Conservation (phyloP, 2,113 vertebrate species). For the Poecilia latipinna region DNA sequence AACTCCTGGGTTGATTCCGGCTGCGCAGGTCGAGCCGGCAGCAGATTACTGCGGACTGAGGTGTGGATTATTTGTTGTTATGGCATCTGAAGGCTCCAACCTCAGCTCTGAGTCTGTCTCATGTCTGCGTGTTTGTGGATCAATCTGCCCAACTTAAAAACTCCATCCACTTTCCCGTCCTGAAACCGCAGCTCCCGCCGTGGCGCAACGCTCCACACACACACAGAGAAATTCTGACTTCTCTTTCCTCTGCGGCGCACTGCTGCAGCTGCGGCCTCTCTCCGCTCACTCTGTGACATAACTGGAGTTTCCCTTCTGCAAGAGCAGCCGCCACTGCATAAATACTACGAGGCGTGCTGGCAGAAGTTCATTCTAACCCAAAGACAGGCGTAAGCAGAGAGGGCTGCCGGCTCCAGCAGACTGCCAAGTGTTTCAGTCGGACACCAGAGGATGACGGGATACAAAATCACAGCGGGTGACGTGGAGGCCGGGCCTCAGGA, state of each 20-base stretch:
- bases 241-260: constrained; percentile 50
- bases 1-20: too few relatives aligned
- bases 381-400: constrained; percentile 17
- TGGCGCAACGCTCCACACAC: constrained; percentile 4
- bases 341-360: constrained; percentile 55
- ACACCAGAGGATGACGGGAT: constrained; percentile 53
- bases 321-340: constrained; percentile 54
- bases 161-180: constrained; percentile 48
- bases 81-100: constrained; percentile 28
- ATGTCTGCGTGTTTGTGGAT: not conserved
- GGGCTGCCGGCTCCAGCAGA: not conserved
- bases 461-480: constrained; percentile 56
- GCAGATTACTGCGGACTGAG: not conserved
- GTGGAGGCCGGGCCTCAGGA: constrained; percentile 54
- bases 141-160: constrained; percentile 6
- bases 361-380: constrained; percentile 55
- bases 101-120: constrained; percentile 29
- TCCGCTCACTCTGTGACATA: constrained; percentile 77
- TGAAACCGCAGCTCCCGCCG: constrained; percentile 34
- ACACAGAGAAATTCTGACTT: constrained; percentile 45
- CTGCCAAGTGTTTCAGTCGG: not conserved
- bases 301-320: constrained; percentile 79
- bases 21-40: too few relatives aligned
- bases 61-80: not conserved
- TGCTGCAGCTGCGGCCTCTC: constrained; percentile 39